These are phyloP conservation scores for Lepidotrigona ventralis DNA, from an alignment of 1,140 invertebrate species.

Conservation along the genomic window DNA sequence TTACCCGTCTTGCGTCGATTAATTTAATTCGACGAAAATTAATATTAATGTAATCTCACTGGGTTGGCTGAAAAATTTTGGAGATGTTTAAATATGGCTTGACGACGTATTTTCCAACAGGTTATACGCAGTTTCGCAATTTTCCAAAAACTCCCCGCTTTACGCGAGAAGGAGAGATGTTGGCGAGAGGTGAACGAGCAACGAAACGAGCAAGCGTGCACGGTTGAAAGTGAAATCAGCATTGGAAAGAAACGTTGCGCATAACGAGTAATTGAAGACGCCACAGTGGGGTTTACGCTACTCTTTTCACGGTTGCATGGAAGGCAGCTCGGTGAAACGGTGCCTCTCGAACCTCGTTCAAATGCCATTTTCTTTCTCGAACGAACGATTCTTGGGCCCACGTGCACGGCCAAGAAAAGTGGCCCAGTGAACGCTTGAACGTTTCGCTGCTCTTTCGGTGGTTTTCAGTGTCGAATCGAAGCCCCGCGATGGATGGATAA, in stretches of 20 bases:
- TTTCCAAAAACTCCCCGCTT: too few species aligned
- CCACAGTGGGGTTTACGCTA: constrained; percentile 3
- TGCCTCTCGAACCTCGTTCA: not conserved
- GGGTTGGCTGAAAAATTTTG: too few species aligned
- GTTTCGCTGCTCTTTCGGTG: not conserved
- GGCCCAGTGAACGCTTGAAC: too few species aligned
- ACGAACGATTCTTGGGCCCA: too few species aligned
- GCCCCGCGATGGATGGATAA: not conserved
- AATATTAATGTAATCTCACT: too few species aligned
- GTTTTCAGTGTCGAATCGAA: not conserved
- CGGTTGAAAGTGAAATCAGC: constrained; percentile 51
- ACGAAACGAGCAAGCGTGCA: not conserved
- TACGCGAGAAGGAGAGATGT: too few species aligned
- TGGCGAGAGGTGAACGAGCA: not conserved
- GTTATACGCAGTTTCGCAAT: not conserved
- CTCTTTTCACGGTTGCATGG: not conserved
- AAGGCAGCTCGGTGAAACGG: not conserved
- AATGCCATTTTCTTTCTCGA: not conserved
- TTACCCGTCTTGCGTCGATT: not conserved
- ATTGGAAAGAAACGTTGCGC: constrained; percentile 33
- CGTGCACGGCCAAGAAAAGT: too few species aligned
- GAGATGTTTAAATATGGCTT: too few species aligned
- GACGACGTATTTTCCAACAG: not conserved
- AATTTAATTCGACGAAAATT: not conserved
- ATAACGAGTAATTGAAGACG: constrained; percentile 29